Conservation (phyloP, 2,797 vertebrate species). For the Steatocranus sp. region DNA sequence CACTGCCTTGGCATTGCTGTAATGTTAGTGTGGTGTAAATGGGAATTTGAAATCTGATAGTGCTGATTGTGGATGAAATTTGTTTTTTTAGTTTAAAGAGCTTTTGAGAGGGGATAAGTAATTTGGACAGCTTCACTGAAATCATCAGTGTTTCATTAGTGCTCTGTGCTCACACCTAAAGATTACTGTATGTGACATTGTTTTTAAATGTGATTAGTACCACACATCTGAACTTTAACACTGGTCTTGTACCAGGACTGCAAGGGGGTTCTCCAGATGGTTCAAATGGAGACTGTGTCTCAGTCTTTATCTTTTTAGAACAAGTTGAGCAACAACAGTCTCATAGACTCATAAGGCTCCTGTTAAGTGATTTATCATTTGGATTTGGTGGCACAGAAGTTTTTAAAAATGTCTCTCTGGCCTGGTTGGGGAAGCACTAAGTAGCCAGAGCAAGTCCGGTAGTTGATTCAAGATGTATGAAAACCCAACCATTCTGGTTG, state of each 20-base stretch:
- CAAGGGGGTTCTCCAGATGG: not conserved
- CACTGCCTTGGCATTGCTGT: slow-evolving; percentile 29
- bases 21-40: slow-evolving; percentile 48
- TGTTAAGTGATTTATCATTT: not conserved
- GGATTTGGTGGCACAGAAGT: not conserved
- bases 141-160: not conserved
- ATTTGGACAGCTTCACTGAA: not conserved
- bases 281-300: not conserved
- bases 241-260: not conserved
- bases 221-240: not conserved
- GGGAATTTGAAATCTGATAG: slow-evolving; percentile 52
- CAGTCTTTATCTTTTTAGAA: not conserved
- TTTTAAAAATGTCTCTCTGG: not conserved
- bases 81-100: slow-evolving; percentile 43
- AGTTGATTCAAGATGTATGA: not conserved
- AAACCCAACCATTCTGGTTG: not conserved
- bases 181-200: not conserved
- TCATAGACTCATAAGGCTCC: not conserved
- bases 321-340: not conserved
- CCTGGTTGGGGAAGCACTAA: not conserved
- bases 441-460: not conserved
- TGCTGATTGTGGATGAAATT: slow-evolving; percentile 40
- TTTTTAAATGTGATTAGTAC: not conserved
- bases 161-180: not conserved
- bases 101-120: not conserved